These are phyloP conservation scores for Atlantisia rogersi DNA, from an alignment of 2,113 vertebrate species.

Conservation along the genomic window DNA sequence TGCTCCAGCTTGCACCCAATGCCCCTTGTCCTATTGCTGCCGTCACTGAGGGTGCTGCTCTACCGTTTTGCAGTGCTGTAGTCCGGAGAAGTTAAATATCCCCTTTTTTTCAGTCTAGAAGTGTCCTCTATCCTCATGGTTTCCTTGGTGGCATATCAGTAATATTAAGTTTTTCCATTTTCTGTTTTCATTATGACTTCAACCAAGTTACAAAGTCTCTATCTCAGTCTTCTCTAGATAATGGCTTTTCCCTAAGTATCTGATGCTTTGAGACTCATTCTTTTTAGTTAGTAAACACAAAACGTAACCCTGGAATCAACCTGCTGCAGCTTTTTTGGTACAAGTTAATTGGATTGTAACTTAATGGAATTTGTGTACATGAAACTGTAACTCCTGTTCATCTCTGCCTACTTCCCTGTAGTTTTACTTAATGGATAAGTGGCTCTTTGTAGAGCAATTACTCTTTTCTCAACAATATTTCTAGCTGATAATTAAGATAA, in stretches of 20 bases:
- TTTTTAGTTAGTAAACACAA: neutral
- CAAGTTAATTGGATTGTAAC: neutral
- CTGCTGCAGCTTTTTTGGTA: neutral
- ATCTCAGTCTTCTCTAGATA: neutral
- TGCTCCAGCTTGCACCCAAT: too few species aligned
- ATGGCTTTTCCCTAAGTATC: neutral
- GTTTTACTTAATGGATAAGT: neutral
- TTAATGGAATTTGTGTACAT: accelerated
- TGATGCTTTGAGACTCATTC: neutral
- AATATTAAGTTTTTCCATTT: too few species aligned
- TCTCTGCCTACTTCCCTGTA: neutral
- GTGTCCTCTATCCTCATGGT: too few species aligned
- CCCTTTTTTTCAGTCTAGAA: neutral
- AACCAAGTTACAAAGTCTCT: neutral
- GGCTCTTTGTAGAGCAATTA: neutral
- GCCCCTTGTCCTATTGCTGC: too few species aligned
- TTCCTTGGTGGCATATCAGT: neutral
- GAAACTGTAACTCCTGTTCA: neutral
- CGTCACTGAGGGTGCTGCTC: neutral
- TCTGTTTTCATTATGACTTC: neutral
- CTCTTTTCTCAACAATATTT: neutral
- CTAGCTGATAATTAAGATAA: neutral
- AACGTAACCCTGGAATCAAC: neutral
- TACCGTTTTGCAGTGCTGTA: accelerated
- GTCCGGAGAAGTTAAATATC: neutral